phyloP scores from a whole-genome alignment of 1,140 invertebrate species.

The Lithobius niger region DNA sequence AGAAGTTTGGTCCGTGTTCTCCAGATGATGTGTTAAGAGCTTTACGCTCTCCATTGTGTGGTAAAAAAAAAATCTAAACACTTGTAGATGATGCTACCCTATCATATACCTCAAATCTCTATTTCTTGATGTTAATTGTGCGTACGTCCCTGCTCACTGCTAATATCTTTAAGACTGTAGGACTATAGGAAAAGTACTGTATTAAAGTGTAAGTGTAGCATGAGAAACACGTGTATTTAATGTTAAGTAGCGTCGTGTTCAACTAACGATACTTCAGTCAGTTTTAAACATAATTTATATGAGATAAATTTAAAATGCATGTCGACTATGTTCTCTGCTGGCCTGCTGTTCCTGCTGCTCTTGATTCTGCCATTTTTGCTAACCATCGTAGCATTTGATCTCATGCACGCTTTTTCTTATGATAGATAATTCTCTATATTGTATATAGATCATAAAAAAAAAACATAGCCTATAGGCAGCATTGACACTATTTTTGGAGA shows the following conservation, averaged over 20 bases:
- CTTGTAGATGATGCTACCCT: not conserved
- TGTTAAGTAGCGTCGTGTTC: not conserved
- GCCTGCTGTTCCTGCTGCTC: not conserved
- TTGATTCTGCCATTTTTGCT: not conserved
- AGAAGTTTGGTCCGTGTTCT: not conserved
- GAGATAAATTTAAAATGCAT: not conserved
- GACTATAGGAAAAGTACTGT: not conserved
- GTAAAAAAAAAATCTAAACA: not conserved
- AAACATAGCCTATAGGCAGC: not conserved
- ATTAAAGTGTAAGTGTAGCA: conserved; percentile 6
- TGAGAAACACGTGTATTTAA: conserved; percentile 1
- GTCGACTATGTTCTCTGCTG: conserved; percentile 3
- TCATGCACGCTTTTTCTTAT: not conserved
- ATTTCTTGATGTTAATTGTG: conserved; percentile 2
- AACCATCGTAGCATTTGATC: too few species aligned
- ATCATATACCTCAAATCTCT: conserved; percentile 5
- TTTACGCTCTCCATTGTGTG: not conserved
- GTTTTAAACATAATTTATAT: not conserved
- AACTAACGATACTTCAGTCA: not conserved
- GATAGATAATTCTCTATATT: not conserved
- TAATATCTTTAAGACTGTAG: not conserved
- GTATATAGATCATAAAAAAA: not conserved
- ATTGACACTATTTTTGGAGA: not conserved
- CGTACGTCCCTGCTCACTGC: conserved; percentile 2
- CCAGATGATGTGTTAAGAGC: not conserved